A percentile compares a stretch with the other conserved stretches of the same genome.
Evolutionary conservation across 1,140 invertebrate genomes (phyloP).

Genomic region (Acromyrmex heyeri): DNA sequence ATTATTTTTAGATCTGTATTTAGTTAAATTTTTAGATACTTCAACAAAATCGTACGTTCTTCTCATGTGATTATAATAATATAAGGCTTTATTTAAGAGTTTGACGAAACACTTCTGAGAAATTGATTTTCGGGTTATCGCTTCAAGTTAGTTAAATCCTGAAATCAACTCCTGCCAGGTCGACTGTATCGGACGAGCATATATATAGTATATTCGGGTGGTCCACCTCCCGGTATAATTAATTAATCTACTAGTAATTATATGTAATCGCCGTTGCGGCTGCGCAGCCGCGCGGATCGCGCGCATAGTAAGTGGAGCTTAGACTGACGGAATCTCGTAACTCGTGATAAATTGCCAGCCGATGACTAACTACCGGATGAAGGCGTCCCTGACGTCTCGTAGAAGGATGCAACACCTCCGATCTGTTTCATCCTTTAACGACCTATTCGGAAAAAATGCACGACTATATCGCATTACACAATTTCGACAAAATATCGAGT

Average conservation of each 20-base stretch:
- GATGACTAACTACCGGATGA: conserved; percentile 85
- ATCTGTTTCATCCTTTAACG: conserved; percentile 76
- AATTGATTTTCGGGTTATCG: conserved; percentile 26
- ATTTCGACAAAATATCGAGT: neutral
- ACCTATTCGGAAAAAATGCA: conserved; percentile 59
- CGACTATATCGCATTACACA: neutral
- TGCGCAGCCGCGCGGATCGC: conserved; percentile 76
- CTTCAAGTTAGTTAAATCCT: conserved; percentile 33
- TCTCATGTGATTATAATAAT: neutral
- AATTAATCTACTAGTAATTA: conserved; percentile 84
- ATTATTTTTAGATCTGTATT: no score
- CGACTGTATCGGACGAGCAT: conserved; percentile 28
- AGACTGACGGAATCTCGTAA: conserved; percentile 79
- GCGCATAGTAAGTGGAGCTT: conserved; percentile 82
- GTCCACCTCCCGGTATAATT: conserved; percentile 76
- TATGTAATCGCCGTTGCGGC: conserved; percentile 82
- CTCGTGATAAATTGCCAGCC: conserved; percentile 84
- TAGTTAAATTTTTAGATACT: no score
- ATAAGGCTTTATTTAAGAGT: neutral
- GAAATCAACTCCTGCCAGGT: conserved; percentile 36
- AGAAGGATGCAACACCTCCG: conserved; percentile 72
- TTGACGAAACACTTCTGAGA: neutral
- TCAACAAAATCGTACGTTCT: no score
- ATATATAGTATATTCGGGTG: conserved; percentile 45
- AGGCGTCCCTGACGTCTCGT: conserved; percentile 77